phyloP scores from a whole-genome alignment of 2,888 invertebrate species.

The Boloria euphrosyne region DNA sequence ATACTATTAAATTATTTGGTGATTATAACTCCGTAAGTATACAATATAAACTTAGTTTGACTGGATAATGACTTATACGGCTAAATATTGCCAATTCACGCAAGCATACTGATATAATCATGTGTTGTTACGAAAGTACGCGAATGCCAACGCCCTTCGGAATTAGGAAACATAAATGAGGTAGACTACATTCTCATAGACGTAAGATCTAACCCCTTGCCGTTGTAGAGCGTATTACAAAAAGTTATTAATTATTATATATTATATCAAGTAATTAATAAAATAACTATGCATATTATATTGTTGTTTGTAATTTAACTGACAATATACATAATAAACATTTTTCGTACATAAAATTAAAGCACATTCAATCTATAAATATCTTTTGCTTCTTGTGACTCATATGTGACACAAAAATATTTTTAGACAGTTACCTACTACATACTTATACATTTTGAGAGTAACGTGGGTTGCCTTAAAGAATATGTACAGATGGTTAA shows the following conservation, averaged over 20 bases:
- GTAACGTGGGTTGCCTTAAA: too few species aligned
- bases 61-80: conserved; percentile 22
- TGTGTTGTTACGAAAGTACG: conserved; percentile 46
- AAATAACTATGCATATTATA: too few species aligned
- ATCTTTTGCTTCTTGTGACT: conserved; percentile 25
- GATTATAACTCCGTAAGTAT: background rate
- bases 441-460: too few species aligned
- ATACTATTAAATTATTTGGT: background rate
- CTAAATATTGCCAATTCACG: conserved; percentile 23
- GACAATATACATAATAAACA: too few species aligned
- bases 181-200: conserved; percentile 24
- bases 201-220: conserved; percentile 1
- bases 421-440: conserved; percentile 19
- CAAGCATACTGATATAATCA: conserved; percentile 32
- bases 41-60: conserved; percentile 15
- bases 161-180: conserved; percentile 31
- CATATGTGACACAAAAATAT: conserved; percentile 28
- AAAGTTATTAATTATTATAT: background rate
- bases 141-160: conserved; percentile 52
- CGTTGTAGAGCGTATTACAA: too few species aligned
- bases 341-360: too few species aligned
- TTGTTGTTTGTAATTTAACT: too few species aligned
- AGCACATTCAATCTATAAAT: conserved; percentile 36
- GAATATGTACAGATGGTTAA: background rate
- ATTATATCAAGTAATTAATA: background rate